Base-by-base conservation (phyloP, 1,140 invertebrate genomes). In the Caenorhabditis briggsae region DNA sequence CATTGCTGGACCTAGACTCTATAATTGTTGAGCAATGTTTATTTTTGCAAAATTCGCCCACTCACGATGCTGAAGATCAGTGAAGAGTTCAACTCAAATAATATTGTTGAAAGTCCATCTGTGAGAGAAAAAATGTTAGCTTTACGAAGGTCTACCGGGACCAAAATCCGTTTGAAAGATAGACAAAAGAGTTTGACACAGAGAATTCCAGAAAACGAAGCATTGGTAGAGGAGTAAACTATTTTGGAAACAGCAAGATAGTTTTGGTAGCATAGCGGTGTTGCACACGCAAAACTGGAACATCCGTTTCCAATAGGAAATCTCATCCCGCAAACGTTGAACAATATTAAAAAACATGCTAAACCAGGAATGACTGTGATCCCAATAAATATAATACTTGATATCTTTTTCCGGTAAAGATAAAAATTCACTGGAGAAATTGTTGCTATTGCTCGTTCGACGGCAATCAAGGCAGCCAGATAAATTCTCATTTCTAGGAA, bases 401-500 rank as follows among this genome's bases (percentile, higher is more conserved):
- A 59, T 2, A 59, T n/a, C n/a, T n/a, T 16, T 59, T 59, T 20
- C 20, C 56, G 56, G n/a, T 59, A 59, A 59, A 8, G 56, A 59
- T 59, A 59, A 20, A 59, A 59, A 59, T 3, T 16, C 20, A 59
- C n/a, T 23, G 56, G 20, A 20, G 9, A 9, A 59, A 8, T 59
- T 59, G 56, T 59, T 3, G 56, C 56, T 23, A 59, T 16, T 7
- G n/a, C 20, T 59, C 56, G 18, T 59, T 59, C 56, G 9, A 59
- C n/a, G 18, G 56, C 18, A 59, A 59, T 59, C 16, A 59, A n/a
- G 16, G 56, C 56, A 23, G 56, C 56, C 9, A 59, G 18, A n/a
- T 23, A 59, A 59, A 2, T 20, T 59, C 56, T 59, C 56, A 59
- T 59, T 59, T 59, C 56, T 20, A 59, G 56, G 18, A 59, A 59